These are phyloP conservation scores for Vireo griseus DNA, from an alignment of 2,797 vertebrate genomes.

Conservation along the genomic window DNA sequence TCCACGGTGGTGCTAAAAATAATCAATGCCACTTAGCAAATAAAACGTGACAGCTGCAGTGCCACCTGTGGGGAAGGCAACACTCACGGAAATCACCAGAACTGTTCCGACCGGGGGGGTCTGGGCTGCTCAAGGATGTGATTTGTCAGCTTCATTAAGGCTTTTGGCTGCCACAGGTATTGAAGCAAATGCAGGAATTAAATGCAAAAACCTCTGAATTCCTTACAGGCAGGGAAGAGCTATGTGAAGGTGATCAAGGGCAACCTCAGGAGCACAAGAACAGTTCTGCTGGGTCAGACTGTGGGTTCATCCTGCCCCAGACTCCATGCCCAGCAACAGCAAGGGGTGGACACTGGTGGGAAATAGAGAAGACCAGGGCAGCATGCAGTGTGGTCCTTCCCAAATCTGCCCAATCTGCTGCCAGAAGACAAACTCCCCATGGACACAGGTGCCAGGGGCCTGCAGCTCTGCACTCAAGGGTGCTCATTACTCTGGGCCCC, in stretches of 20 bases:
- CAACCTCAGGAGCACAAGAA: accelerated
- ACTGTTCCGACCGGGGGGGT: not conserved
- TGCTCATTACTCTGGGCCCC: not conserved
- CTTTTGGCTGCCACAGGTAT: not conserved
- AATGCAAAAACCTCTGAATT: not conserved
- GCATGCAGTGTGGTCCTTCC: not conserved
- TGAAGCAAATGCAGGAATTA: not conserved
- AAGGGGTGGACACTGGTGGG: not conserved
- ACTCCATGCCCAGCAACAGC: not conserved
- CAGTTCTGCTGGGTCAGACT: accelerated
- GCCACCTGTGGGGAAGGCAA: not conserved
- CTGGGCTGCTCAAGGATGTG: not conserved
- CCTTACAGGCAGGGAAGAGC: not conserved
- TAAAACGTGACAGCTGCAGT: constrained; percentile 20
- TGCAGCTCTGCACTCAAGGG: not conserved
- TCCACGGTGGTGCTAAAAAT: constrained; percentile 17
- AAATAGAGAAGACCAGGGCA: not conserved
- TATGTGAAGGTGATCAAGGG: not conserved
- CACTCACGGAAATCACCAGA: not conserved
- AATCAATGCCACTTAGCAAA: constrained; percentile 2
- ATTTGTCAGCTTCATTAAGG: constrained; percentile 12
- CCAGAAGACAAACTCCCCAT: not conserved
- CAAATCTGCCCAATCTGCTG: not conserved
- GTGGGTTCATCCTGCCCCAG: not conserved
- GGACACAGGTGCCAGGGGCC: accelerated